Percentiles rank a stretch among this genome's conserved stretches.
phyloP scores from a whole-genome alignment of 1,140 invertebrate species.

The Nebria ingens region DNA sequence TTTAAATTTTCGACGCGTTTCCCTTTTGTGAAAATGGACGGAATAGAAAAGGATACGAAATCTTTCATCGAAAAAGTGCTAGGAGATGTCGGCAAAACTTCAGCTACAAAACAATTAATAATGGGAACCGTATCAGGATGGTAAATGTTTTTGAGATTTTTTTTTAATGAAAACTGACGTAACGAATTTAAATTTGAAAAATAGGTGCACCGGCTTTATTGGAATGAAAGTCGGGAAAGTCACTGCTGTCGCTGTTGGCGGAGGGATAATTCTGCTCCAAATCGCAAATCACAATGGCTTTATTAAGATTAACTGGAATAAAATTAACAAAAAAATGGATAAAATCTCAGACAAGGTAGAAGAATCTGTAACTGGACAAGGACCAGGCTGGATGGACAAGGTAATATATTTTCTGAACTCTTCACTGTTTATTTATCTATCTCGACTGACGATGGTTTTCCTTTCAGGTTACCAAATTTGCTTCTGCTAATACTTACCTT shows the following conservation, averaged over 20 bases:
- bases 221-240: slow-evolving; percentile 87
- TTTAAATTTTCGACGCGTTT: too few relatives aligned
- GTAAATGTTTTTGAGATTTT: too few relatives aligned
- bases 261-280: slow-evolving; percentile 79
- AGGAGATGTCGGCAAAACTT: slow-evolving; percentile 68
- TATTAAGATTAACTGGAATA: slow-evolving; percentile 83
- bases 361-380: slow-evolving; percentile 59
- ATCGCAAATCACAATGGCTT: slow-evolving; percentile 87
- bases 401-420: slow-evolving; percentile 39
- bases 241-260: slow-evolving; percentile 77
- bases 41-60: slow-evolving; percentile 53
- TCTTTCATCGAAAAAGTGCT: slow-evolving; percentile 61
- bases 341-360: slow-evolving; percentile 72
- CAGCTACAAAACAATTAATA: slow-evolving; percentile 75
- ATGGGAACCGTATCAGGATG: slow-evolving; percentile 82
- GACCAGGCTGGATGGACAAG: slow-evolving; percentile 66
- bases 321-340: slow-evolving; percentile 70
- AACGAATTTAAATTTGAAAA: too few relatives aligned
- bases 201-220: slow-evolving; percentile 77
- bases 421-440: neutral
- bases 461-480: slow-evolving; percentile 62
- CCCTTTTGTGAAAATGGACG: slow-evolving; percentile 34
- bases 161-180: too few relatives aligned
- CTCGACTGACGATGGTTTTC: slow-evolving; percentile 10
- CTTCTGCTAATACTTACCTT: slow-evolving; percentile 63